Evolutionary conservation across 2,113 vertebrate species (phyloP), one percentile per base, ranked within the genome.

Genomic region (Caranx ignobilis): DNA sequence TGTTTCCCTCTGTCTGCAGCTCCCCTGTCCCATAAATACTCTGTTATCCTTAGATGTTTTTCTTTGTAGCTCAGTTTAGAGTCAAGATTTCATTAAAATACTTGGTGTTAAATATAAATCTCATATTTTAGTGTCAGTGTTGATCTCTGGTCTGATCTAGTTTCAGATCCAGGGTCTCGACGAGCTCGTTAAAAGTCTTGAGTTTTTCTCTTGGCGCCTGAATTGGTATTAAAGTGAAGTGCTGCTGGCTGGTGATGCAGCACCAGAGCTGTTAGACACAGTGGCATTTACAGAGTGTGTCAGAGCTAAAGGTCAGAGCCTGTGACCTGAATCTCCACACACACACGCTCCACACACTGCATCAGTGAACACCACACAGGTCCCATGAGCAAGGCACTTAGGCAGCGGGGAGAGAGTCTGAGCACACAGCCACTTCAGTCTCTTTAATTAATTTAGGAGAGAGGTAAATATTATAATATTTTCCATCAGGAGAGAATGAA

Each of bases 381-480:
- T 70, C 77, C 75, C 82, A 64, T 16, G 71, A 87, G 83, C 64
- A 74, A 77, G 61, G 63, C 77, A 79, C 41, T 78, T 78, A 82
- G 71, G 69, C 45, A 26, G 26, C 26, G 26, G 26, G 26, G 26
- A 26, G 26, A 26, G 26, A 26, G 26, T 26, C 26, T 26, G 26
- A 26, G 26, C 26, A 26, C 32, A 6, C 57, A 63, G 39, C 61
- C 60, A 64, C 64, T 81, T 54, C 48, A 2, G n/a, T 11, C 11
- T 26, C 26, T 26, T 26, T 26, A 26, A 26, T 26, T 26, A 26
- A 26, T 26, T 26, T 26, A 26, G 26, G 26, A 26, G 26, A 26
- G 26, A 26, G 26, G 26, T 26, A 26, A 26, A 26, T 26, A 26
- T 26, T 26, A 26, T 26, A 26, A 26, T 26, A 26, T 26, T 26